Evolutionary conservation across 2,888 invertebrate species (phyloP).

Genomic region (Sussaba pulchella): DNA sequence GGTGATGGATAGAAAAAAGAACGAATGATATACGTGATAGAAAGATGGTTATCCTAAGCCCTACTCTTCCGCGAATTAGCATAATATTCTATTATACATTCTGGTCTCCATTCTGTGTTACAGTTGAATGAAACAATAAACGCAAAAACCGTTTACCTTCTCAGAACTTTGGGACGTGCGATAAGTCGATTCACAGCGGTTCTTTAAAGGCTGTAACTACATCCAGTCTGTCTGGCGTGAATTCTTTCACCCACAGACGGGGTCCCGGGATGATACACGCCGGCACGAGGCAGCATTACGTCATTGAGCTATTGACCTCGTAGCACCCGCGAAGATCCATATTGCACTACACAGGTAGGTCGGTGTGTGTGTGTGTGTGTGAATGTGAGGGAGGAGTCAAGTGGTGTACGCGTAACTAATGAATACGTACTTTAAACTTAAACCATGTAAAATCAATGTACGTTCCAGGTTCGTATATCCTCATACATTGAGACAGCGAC

Average conservation of each 20-base stretch:
- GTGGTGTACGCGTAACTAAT: no score
- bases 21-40: no score
- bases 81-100: no score
- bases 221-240: constrained; percentile 3
- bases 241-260: constrained; percentile 9
- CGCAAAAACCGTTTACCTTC: neutral
- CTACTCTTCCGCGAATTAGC: no score
- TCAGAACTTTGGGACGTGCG: constrained; percentile 4
- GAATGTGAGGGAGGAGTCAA: no score
- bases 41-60: no score
- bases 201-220: constrained; percentile 7
- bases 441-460: no score
- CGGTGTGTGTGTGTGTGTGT: neutral
- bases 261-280: constrained; percentile 54
- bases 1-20: no score
- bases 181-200: constrained; percentile 47
- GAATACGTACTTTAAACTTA: no score
- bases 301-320: constrained; percentile 66
- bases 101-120: no score
- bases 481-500: no score
- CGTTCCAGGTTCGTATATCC: no score
- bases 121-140: constrained; percentile 10
- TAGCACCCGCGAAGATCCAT: constrained; percentile 59
- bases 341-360: constrained; percentile 32
- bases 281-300: constrained; percentile 59